Conservation (phyloP, 2,797 vertebrate species). For the Propithecus perrieri region DNA sequence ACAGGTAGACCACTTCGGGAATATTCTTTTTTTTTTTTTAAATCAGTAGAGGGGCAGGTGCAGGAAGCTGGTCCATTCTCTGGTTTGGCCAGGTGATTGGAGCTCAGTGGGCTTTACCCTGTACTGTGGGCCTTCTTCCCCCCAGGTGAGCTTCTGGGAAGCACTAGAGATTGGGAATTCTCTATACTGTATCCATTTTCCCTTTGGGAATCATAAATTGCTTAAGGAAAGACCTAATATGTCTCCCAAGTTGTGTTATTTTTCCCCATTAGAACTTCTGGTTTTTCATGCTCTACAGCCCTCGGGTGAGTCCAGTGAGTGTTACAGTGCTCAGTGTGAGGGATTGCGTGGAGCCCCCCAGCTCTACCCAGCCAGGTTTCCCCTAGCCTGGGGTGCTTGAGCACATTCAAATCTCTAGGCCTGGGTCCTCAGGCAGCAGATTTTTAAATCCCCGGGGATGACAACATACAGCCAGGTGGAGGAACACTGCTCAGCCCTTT, state of each 20-base stretch:
- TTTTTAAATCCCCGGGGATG: not conserved
- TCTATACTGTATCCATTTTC: not conserved
- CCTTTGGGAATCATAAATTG: not conserved
- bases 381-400: not conserved
- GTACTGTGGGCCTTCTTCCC: rapidly evolving
- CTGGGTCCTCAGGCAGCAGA: not conserved
- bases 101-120: not conserved
- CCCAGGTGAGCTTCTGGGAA: not conserved
- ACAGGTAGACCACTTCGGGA: not conserved
- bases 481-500: not conserved
- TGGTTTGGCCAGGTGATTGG: not conserved
- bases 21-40: not conserved
- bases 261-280: not conserved
- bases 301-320: not conserved
- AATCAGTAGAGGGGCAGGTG: not conserved
- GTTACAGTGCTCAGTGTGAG: not conserved
- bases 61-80: not conserved
- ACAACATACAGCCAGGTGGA: not conserved
- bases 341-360: not conserved
- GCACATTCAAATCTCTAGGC: not conserved
- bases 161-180: not conserved
- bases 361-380: not conserved
- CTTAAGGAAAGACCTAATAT: not conserved
- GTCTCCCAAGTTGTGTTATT: not conserved
- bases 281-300: not conserved